Percentiles rank a stretch among this genome's conserved stretches.
Conservation (phyloP, 2,888 invertebrate genomes). For the Noctuana brunneofusca region DNA sequence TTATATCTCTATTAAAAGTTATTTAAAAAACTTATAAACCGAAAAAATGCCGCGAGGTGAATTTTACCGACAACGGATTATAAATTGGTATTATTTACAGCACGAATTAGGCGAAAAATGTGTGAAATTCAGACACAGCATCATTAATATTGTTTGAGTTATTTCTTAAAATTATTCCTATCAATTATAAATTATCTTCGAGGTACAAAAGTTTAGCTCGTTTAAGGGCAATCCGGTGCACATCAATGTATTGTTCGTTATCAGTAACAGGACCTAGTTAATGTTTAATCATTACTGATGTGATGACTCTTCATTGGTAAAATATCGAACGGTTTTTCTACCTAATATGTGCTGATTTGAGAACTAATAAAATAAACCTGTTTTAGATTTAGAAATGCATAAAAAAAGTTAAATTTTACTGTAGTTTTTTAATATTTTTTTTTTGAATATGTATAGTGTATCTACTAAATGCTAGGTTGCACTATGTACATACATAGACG, state of each 20-base stretch:
- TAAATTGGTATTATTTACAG: background rate
- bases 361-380: background rate
- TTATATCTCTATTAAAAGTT: slow-evolving; percentile 1
- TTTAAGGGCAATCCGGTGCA: too few species aligned
- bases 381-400: background rate
- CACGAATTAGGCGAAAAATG: background rate
- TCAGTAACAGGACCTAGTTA: background rate
- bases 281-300: too few species aligned
- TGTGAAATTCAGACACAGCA: background rate
- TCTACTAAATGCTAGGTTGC: background rate
- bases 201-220: too few species aligned
- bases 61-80: slow-evolving; percentile 16
- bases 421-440: background rate
- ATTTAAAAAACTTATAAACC: background rate
- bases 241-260: background rate
- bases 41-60: background rate
- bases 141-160: too few species aligned
- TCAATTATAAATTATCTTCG: too few species aligned
- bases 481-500: background rate
- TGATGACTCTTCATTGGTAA: background rate
- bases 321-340: background rate
- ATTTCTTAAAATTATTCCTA: too few species aligned
- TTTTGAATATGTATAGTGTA: background rate
- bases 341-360: background rate
- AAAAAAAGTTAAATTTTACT: background rate